These are phyloP conservation scores for Seladonia tumulorum DNA, from an alignment of 2,888 invertebrate species.

Conservation along the genomic window DNA sequence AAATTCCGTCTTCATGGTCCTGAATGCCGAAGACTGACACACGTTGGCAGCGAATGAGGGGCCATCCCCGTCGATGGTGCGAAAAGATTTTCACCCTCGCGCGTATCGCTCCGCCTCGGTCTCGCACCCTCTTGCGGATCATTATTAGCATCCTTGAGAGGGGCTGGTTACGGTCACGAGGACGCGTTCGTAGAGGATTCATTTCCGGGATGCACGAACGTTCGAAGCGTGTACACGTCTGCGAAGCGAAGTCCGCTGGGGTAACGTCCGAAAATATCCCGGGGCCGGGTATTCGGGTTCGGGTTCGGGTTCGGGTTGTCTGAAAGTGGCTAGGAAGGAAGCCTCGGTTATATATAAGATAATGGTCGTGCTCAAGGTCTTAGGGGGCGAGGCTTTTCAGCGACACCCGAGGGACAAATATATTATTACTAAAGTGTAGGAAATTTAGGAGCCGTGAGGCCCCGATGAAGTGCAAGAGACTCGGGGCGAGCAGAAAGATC, in stretches of 20 bases:
- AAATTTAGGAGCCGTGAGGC: conserved; percentile 73
- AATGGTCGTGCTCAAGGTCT: conserved; percentile 76
- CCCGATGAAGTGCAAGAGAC: conserved; percentile 75
- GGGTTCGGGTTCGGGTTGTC: conserved; percentile 12
- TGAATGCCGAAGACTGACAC: neutral
- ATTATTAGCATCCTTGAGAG: conserved; percentile 58
- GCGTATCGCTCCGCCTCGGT: neutral
- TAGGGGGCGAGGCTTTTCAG: conserved; percentile 74
- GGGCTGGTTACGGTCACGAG: conserved; percentile 34
- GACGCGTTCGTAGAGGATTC: conserved; percentile 38
- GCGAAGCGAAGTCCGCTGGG: neutral
- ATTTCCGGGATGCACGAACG: conserved; percentile 51
- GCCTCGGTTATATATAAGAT: conserved; percentile 73
- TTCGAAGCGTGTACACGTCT: conserved; percentile 47
- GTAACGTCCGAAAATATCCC: conserved; percentile 43
- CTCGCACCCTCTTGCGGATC: conserved; percentile 11
- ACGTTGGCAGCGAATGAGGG: neutral
- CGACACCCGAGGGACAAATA: conserved; percentile 81
- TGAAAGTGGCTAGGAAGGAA: conserved; percentile 58
- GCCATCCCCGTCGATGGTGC: neutral
- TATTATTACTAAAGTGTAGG: conserved; percentile 81
- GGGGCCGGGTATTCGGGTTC: conserved; percentile 4
- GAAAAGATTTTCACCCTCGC: neutral
- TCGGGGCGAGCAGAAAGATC: conserved; percentile 56
- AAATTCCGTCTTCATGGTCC: too few species aligned